A percentile compares a stretch with the other conserved stretches of the same genome.
Evolutionary conservation across 2,113 vertebrate genomes (phyloP).

Genomic region (Myxocyprinus asiaticus): DNA sequence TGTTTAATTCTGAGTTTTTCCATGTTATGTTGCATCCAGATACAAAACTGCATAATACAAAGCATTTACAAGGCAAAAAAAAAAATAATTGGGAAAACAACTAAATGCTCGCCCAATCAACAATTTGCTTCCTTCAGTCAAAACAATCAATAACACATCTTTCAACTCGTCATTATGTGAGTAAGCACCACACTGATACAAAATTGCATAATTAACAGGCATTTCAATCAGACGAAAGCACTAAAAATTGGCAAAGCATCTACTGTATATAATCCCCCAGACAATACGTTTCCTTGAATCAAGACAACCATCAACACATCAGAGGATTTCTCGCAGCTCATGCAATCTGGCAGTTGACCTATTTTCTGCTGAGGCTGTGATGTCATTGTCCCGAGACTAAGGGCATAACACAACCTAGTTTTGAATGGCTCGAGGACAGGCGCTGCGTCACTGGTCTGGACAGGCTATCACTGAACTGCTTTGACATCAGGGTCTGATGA

Average conservation of each 20-base stretch:
- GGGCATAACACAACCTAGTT: slow-evolving; percentile 53
- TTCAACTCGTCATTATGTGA: neutral
- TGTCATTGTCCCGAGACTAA: slow-evolving; percentile 52
- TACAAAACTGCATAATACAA: too few species aligned
- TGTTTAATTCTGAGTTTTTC: too few species aligned
- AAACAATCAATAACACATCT: too few species aligned
- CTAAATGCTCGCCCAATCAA: too few species aligned
- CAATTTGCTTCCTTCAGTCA: too few species aligned
- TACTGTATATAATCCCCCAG: neutral
- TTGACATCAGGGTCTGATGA: slow-evolving; percentile 30
- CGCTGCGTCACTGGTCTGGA: slow-evolving; percentile 45
- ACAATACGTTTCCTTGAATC: neutral
- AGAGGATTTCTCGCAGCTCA: neutral
- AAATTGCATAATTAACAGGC: neutral
- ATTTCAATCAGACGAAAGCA: neutral
- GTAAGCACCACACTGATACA: neutral
- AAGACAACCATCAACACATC: slow-evolving; percentile 19
- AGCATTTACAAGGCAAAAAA: too few species aligned
- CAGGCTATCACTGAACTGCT: slow-evolving; percentile 35
- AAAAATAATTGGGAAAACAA: too few species aligned
- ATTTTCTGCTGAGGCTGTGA: slow-evolving; percentile 54
- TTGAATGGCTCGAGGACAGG: slow-evolving; percentile 50
- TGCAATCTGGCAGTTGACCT: slow-evolving; percentile 52
- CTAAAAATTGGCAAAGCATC: neutral
- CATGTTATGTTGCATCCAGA: too few species aligned